Evolutionary conservation across 1,140 invertebrate genomes (phyloP).

Genomic region (Whitmania pigra): DNA sequence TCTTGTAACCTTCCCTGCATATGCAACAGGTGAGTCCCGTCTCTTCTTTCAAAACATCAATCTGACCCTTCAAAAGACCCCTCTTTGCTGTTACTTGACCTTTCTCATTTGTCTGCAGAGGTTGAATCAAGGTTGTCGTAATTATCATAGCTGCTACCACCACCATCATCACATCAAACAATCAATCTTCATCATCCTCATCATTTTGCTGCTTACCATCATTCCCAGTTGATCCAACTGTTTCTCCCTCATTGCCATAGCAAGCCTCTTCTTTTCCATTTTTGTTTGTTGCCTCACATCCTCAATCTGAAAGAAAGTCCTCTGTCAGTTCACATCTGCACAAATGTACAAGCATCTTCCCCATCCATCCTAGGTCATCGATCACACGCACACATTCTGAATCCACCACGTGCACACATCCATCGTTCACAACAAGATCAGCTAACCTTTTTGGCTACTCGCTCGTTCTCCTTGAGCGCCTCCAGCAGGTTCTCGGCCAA

Average conservation of each 20-base stretch:
- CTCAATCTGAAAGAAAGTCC: conserved; percentile 55
- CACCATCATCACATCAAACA: not conserved
- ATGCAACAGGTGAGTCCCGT: conserved; percentile 92
- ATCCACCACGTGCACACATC: too few species aligned
- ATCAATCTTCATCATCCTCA: conserved; percentile 8
- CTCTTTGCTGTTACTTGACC: conserved; percentile 69
- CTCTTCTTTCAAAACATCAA: conserved; percentile 77
- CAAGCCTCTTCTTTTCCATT: conserved; percentile 83
- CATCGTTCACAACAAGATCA: not conserved
- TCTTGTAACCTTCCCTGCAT: conserved; percentile 91
- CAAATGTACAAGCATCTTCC: too few species aligned
- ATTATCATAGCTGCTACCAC: too few species aligned
- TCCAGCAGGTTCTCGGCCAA: conserved; percentile 84
- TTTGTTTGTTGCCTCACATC: conserved; percentile 80
- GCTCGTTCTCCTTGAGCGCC: conserved; percentile 69
- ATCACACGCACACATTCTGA: too few species aligned
- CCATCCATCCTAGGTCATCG: too few species aligned
- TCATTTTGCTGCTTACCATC: conserved; percentile 45
- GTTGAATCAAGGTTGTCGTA: not conserved
- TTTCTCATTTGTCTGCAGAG: conserved; percentile 39
- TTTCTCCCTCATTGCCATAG: conserved; percentile 92
- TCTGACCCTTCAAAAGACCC: conserved; percentile 77
- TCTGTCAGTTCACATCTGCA: too few species aligned
- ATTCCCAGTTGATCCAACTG: conserved; percentile 87
- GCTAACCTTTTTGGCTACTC: conserved; percentile 38